These are phyloP conservation scores for Lysiphlebus fabarum DNA, from an alignment of 1,140 invertebrate genomes.

Conservation along the genomic window DNA sequence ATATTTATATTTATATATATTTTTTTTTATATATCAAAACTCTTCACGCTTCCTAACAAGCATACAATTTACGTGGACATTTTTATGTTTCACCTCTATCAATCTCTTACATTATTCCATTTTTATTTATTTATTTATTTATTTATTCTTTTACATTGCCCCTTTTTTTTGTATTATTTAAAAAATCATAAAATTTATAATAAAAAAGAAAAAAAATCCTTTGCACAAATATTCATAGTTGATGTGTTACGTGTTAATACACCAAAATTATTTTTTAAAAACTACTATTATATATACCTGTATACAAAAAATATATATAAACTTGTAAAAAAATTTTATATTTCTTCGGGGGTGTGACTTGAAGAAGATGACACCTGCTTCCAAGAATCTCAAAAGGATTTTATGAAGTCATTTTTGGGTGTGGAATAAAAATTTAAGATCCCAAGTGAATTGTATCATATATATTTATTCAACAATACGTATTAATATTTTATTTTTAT, in stretches of 20 bases:
- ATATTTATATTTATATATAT: no score
- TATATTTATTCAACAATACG: no score
- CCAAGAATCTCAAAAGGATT: constrained; percentile 23
- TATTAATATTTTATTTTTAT: no score
- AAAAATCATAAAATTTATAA: constrained; percentile 17
- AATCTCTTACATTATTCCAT: constrained; percentile 25
- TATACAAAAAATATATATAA: no score
- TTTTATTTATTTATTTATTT: background rate
- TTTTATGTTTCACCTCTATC: constrained; percentile 40
- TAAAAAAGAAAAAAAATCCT: constrained; percentile 6
- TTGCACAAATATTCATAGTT: constrained; percentile 17
- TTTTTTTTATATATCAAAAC: constrained; percentile 2
- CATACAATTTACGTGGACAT: constrained; percentile 41
- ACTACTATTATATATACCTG: no score
- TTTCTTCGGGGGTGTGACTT: constrained; percentile 3
- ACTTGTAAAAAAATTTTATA: background rate
- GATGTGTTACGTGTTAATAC: constrained; percentile 44
- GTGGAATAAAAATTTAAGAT: constrained; percentile 4
- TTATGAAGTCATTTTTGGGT: constrained; percentile 24
- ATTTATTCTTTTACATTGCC: background rate
- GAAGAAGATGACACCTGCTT: constrained; percentile 17
- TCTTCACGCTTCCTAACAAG: constrained; percentile 38
- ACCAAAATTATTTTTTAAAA: constrained; percentile 13
- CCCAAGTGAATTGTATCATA: no score
- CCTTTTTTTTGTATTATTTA: constrained; percentile 15